Evolutionary conservation across 2,797 vertebrate genomes (phyloP), one percentile per base, ranked within the genome.

Genomic region (Melopsittacus undulatus): DNA sequence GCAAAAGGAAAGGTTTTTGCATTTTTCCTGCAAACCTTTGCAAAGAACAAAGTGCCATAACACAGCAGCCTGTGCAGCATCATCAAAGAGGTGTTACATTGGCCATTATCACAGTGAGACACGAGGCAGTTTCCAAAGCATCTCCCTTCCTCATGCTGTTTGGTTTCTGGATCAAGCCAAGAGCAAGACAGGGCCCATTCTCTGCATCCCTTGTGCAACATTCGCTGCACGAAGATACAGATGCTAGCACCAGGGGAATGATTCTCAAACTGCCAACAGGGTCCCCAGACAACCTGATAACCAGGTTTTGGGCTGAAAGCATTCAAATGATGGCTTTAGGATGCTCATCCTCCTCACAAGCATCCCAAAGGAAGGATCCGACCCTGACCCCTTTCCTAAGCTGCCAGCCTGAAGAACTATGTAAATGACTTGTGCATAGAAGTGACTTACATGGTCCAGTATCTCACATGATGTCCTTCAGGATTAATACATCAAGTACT

Each of bases 331-430:
- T 0, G 5, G 61, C 82, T 67, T 52, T 40, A 78, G 20, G 62
- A 42, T 23, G 18, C 81, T 40, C 18, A 72, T 38, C 59, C 78
- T 73, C 21, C 51, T 85, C 15, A 72, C 8, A 69, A 62, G 88
- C 64, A 27, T 36, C 90, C 27, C 87, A 89, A 90, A 34, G 49
- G 95, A 83, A 90, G 66, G 91, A 75, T 57, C 72, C 36, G 32
- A 80, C 83, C 95, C 36, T 2, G 2, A 6, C 68, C n/a, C 81
- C 64, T 5, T 52, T 46, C 70, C 69, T 51, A 10, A 0, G 24
- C 48, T 9, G 13, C 88, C 43, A 74, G 54, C 96, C 63, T 24
- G 38, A 76, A 52, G 62, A 69, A 51, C 68, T 11, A 48, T 72
- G 87, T 85, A 76, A 92, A 77, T 4, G 51, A 56, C 30, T 48